phyloP scores from a whole-genome alignment of 2,113 vertebrate species.

The Empidonax traillii region DNA sequence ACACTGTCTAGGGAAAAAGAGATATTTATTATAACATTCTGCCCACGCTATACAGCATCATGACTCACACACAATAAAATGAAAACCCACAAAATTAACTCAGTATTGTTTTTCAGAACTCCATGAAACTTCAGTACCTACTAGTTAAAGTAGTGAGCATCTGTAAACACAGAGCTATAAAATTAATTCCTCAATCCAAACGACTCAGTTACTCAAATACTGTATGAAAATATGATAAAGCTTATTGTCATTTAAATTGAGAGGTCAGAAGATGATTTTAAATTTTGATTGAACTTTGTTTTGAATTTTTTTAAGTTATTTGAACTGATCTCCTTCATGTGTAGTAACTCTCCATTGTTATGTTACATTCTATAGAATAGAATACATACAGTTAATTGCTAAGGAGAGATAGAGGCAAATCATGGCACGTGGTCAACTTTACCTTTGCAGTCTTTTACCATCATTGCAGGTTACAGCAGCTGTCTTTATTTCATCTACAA shows the following conservation, averaged over 20 bases:
- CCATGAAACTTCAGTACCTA: not conserved
- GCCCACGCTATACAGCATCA: not conserved
- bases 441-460: not conserved
- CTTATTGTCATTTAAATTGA: not conserved
- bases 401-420: not conserved
- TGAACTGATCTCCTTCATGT: not conserved
- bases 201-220: not conserved
- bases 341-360: not conserved
- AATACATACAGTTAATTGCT: not conserved
- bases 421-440: not conserved
- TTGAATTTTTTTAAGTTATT: not conserved
- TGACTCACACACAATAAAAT: not conserved
- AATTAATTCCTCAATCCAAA: not conserved
- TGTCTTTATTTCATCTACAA: not conserved
- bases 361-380: not conserved
- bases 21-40: not conserved
- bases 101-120: not conserved
- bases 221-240: not conserved
- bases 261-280: not conserved
- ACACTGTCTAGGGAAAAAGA: not conserved
- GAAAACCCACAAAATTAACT: not conserved
- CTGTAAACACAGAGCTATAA: not conserved
- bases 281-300: not conserved
- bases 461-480: not conserved
- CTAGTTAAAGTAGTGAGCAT: not conserved